Evolutionary conservation across 2,797 vertebrate genomes (phyloP), one percentile per base, ranked within the genome.

Genomic region (Myotis vivesi): DNA sequence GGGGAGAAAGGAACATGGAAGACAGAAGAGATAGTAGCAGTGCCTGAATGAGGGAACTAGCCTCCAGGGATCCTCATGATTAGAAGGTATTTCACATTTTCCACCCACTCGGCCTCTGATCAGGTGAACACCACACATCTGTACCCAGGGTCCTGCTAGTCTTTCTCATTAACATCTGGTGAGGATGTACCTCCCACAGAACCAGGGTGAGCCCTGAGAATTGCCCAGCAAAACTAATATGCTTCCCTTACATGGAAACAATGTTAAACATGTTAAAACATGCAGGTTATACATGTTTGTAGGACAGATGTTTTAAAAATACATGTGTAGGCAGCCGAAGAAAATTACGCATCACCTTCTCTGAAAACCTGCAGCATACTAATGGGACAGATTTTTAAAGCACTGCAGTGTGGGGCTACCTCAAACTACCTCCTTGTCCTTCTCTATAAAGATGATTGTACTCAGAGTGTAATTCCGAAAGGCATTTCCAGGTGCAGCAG

Each of bases 41-140:
- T 64, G 49, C 22, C 36, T 28, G 30, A 73, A 51, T 17, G 49
- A 81, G 51, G 23, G 44, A 44, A 71, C 4, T 33, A 20, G 28
- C 6, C 11, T 16, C 22, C 28, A 36, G 7, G 28, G 16, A 51
- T 5, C 1, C 6, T 23, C 20, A 30, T 0, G 1, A 41, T 1
- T 13, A 25, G 36, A 13, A 92, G 64, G 15, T 15, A 30, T 46
- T 64, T 53, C 8, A 4, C 44, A 59, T 75, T 57, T 71, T 72
- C 23, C 28, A 46, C 19, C 72, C 44, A 71, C 13, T 3, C 15
- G 71, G 44, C 53, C 25, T 91, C 64, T 36, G 33, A 33, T 76
- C 17, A 36, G 25, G 6, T 15, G n/a, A 62, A 8, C 8, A 36
- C 12, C 28, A 41, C 41, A 44, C 3, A 19, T 46, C 15, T n/a